phyloP scores from a whole-genome alignment of 2,113 vertebrate genomes.

The Lycocorax pyrrhopterus region DNA sequence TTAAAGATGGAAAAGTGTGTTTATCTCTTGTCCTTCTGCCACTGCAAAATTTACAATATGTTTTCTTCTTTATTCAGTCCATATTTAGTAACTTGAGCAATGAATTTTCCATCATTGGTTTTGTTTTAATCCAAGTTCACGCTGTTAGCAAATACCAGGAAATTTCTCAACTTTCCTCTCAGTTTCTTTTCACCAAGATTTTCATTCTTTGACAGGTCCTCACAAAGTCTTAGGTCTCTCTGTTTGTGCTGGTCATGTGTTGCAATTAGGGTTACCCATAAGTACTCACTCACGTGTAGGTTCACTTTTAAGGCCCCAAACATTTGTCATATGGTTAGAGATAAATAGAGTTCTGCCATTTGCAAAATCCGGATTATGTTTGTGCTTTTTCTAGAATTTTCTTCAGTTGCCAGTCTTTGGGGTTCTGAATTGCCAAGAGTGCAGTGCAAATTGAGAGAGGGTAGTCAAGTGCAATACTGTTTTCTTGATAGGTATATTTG shows the following conservation, averaged over 20 bases:
- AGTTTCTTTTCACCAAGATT: neutral
- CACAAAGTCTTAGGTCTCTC: neutral
- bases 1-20: neutral
- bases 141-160: neutral
- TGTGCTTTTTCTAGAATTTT: neutral
- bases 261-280: neutral
- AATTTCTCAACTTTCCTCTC: neutral
- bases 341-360: neutral
- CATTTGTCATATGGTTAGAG: neutral
- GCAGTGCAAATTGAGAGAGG: neutral
- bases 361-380: neutral
- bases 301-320: neutral
- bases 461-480: neutral
- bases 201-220: neutral
- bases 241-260: neutral
- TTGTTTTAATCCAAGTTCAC: neutral
- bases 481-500: neutral
- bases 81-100: neutral
- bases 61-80: neutral
- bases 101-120: conserved; percentile 9
- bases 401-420: neutral
- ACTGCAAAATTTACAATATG: neutral
- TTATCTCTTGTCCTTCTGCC: conserved; percentile 17
- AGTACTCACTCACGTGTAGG: neutral
- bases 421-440: neutral